Evolutionary conservation across 2,888 invertebrate species (phyloP).

Genomic region (Torymus auratus): DNA sequence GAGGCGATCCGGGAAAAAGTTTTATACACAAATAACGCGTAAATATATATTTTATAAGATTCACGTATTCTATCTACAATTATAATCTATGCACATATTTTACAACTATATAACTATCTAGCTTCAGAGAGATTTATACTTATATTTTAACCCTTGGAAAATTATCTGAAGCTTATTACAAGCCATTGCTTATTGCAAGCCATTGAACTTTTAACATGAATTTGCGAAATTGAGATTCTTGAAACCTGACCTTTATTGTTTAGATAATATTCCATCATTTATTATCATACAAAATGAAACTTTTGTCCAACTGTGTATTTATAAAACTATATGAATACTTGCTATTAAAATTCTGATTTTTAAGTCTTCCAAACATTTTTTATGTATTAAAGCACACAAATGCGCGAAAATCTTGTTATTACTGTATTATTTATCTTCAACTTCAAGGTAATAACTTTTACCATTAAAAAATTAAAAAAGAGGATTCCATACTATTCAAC

Average conservation of each 20-base stretch:
- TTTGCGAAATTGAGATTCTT: not conserved
- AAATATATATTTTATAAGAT: slow-evolving; percentile 20
- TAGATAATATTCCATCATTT: too few relatives aligned
- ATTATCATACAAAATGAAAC: too few relatives aligned
- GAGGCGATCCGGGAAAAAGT: slow-evolving; percentile 6
- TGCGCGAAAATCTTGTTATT: too few relatives aligned
- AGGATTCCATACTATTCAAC: too few relatives aligned
- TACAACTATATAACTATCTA: slow-evolving; percentile 11
- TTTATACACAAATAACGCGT: slow-evolving; percentile 33
- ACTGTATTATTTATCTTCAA: not conserved
- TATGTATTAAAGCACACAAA: not conserved
- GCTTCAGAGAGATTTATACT: slow-evolving; percentile 12
- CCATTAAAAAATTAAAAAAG: slow-evolving; percentile 9
- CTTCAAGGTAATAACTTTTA: not conserved
- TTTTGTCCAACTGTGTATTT: too few relatives aligned
- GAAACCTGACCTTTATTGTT: too few relatives aligned
- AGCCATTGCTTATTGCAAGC: too few relatives aligned
- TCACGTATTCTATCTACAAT: slow-evolving; percentile 17
- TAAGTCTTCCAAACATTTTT: not conserved
- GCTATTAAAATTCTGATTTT: not conserved
- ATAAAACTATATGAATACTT: too few relatives aligned
- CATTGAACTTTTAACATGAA: slow-evolving; percentile 13
- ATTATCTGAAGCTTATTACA: not conserved
- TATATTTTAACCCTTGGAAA: not conserved
- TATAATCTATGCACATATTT: slow-evolving; percentile 26